Evolutionary conservation across 2,113 vertebrate species (phyloP), one percentile per base, ranked within the genome.

Genomic region (Amphiprion ocellaris): DNA sequence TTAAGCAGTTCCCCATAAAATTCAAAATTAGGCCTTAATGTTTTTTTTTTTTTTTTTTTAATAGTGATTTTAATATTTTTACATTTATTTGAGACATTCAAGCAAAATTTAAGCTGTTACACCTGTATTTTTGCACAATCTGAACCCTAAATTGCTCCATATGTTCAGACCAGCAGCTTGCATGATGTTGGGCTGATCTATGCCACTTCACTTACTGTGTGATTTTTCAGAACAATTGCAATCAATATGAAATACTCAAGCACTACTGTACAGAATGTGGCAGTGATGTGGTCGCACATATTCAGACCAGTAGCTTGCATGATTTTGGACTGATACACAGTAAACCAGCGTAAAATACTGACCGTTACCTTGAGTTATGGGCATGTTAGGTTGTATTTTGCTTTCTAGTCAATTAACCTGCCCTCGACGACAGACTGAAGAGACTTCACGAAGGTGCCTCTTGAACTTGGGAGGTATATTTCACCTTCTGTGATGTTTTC

Each of bases 211-310:
- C 41, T 16, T 21, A 5, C n/a, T 55, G 30, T 50, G 6, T 41
- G 39, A 41, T 70, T 65, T 67, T 16, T n/a, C 24, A 14, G 5
- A 11, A 49, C 41, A 17, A 26, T 44, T 4, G 24, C 4, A 61
- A 39, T 83, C 62, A 33, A 41, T 74, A 58, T 0, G 37, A 59
- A 53, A 77, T n/a, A 0, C 58, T 80, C 41, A 54, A 65, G 77
- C 33, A 21, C 21, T 50, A 8, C 50, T 33, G 47, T 80, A 63
- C 30, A 53, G 58, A n/a, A 37, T 15, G 65, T 50, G 39, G 30
- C 16, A 15, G 17, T 59, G 64, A 65, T 44, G 77, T 77, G 76
- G 41, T 21, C 21, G 21, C 21, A 21, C 21, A 21, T 21, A 1
- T 21, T 21, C 21, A 21, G 21, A 21, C 21, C 21, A 21, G 21